A percentile compares a stretch with the other conserved stretches of the same genome.
Conservation (phyloP, 2,797 vertebrate species). For the Mormyrus hasselquistii region DNA sequence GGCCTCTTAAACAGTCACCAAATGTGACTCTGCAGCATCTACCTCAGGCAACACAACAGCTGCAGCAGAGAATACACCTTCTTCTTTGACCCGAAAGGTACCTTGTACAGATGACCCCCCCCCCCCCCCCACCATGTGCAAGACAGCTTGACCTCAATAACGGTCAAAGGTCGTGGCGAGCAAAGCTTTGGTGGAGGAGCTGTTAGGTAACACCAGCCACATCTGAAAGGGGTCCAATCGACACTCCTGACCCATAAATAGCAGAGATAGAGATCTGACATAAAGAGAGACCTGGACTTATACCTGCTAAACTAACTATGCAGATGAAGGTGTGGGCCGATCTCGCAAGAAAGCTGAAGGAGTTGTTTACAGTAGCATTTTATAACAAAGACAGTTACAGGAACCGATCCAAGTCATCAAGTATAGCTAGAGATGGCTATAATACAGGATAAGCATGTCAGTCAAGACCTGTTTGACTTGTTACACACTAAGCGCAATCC, state of each 20-base stretch:
- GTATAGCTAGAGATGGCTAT: neutral
- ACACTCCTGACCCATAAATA: neutral
- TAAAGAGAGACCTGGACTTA: neutral
- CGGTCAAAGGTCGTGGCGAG: neutral
- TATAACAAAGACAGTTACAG: neutral
- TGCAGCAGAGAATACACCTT: neutral
- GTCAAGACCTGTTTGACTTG: neutral
- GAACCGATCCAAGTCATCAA: neutral
- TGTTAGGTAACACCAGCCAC: neutral
- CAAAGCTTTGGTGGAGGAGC: neutral
- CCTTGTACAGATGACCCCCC: neutral
- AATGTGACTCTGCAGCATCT: neutral
- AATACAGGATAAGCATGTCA: slow-evolving; percentile 8
- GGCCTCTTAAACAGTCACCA: neutral
- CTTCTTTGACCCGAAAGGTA: neutral
- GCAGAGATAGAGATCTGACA: neutral
- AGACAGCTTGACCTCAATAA: neutral
- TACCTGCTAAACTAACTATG: neutral
- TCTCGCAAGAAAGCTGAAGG: neutral
- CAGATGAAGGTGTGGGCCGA: neutral
- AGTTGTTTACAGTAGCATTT: neutral
- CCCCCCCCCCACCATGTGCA: neutral
- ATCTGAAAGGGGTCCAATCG: neutral
- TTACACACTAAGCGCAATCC: neutral
- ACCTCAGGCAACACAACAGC: neutral